Conservation (phyloP, 2,113 vertebrate species). For the Corythoichthys intestinalis region DNA sequence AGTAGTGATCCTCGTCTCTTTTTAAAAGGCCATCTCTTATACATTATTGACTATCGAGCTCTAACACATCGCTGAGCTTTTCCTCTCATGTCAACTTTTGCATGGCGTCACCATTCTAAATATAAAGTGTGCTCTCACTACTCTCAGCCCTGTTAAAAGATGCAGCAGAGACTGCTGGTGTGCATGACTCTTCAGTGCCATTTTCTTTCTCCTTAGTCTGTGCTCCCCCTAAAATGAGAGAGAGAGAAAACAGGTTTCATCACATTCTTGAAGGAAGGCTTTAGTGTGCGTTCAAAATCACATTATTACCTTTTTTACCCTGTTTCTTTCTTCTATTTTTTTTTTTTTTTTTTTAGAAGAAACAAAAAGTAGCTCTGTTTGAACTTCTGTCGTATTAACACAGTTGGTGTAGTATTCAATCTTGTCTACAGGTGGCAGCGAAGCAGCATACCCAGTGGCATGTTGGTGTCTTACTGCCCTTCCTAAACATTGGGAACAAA, state of each 20-base stretch:
- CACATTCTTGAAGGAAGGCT: conserved; percentile 35
- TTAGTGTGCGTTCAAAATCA: conserved; percentile 28
- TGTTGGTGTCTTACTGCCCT: background rate
- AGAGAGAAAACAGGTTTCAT: conserved; percentile 34
- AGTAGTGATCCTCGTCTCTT: conserved; percentile 56
- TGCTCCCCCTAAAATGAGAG: conserved; percentile 32
- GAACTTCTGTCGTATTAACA: background rate
- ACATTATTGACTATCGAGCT: conserved; percentile 66
- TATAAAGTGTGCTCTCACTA: conserved; percentile 63
- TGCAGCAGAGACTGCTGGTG: conserved; percentile 51
- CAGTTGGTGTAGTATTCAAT: conserved; percentile 26
- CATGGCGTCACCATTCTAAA: conserved; percentile 67
- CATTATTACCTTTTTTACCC: too few species aligned
- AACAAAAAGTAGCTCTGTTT: background rate
- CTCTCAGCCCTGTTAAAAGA: conserved; percentile 54
- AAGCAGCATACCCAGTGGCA: conserved; percentile 41
- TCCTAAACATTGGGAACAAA: background rate
- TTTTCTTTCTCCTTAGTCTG: conserved; percentile 36
- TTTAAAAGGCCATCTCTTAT: conserved; percentile 63
- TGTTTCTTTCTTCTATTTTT: too few species aligned
- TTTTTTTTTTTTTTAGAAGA: background rate
- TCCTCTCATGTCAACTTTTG: conserved; percentile 61
- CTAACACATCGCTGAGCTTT: conserved; percentile 64
- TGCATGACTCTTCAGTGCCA: conserved; percentile 23
- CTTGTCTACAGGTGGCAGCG: conserved; percentile 60